Evolutionary conservation across 2,888 invertebrate species (phyloP), one percentile per base, ranked within the genome.

Genomic region (Leptinotarsa juncta): DNA sequence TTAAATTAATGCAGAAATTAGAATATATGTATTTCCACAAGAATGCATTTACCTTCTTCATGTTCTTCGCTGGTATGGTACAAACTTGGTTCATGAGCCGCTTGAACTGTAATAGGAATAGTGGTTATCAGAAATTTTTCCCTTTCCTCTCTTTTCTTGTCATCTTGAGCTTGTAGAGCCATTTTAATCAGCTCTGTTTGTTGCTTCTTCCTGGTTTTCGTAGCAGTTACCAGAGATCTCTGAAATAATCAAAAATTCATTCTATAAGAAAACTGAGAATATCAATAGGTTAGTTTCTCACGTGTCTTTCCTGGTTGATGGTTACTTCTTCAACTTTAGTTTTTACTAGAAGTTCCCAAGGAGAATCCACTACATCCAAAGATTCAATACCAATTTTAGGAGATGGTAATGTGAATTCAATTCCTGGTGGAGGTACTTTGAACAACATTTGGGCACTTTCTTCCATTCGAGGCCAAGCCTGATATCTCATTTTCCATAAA

Each of bases 401-500:
- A 0, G 99, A 99, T 0, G 99, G 99, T 68, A 99, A 89, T 0
- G 99, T 99, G 86, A 99, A 99, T 86, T 99, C 99, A 76, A 99
- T 99, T 23, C 97, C 97, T 0, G 99, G 99, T 0, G 99, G 99
- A 0, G 99, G 98, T 2, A 99, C 98, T 90, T 99, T 99, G 87
- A 99, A 99, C 0, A 96, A 94, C 76, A 96, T 89, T 74, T 98
- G 97, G 0, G 99, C 99, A 10, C 96, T 95, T 84, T 99, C 99
- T 87, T 99, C 99, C 98, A 99, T 98, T 74, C 99, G 92, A 0
- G 98, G 97, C 99, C 99, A 99, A 1, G 98, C 97, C 90, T 99
- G 99, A 86, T 97, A 98, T 2, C 99, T 92, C 81, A 97, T 93
- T 85, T 97, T 96, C 99, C 99, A 99, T 80, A 99, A 91, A 1